phyloP scores from a whole-genome alignment of 2,113 vertebrate genomes.

The Rousettus leschenaultii region DNA sequence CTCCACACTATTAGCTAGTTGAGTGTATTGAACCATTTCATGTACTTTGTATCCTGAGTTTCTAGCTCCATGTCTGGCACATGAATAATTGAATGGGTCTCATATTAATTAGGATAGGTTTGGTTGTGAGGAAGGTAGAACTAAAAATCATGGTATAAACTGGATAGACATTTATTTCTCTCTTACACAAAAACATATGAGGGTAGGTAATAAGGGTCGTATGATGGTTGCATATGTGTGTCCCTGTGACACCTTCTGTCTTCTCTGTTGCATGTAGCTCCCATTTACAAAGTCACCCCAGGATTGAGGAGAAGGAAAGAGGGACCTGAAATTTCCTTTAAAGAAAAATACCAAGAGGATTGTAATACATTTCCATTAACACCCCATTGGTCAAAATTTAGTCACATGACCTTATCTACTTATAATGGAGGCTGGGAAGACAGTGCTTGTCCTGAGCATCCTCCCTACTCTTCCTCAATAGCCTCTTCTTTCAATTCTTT shows the following conservation, averaged over 20 bases:
- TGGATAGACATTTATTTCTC: background rate
- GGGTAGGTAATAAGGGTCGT: background rate
- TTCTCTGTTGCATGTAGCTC: background rate
- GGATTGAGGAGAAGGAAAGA: background rate
- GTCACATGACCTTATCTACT: background rate
- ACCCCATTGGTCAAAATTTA: background rate
- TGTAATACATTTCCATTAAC: background rate
- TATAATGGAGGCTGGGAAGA: background rate
- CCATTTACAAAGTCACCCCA: background rate
- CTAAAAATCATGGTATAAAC: background rate
- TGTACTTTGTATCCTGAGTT: background rate
- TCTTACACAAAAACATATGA: background rate
- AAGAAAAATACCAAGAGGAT: background rate
- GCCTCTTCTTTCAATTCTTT: background rate
- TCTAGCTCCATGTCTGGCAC: background rate
- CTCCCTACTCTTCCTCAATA: background rate
- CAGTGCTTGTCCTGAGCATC: background rate
- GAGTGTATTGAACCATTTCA: background rate
- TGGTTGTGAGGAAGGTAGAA: fast-evolving
- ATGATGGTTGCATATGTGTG: no score
- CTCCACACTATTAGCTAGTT: background rate
- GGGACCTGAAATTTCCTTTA: background rate
- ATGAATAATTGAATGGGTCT: background rate
- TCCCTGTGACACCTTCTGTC: background rate
- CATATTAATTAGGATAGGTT: background rate